phyloP scores from a whole-genome alignment of 2,888 invertebrate species.

The Gisinianus flammeolus region DNA sequence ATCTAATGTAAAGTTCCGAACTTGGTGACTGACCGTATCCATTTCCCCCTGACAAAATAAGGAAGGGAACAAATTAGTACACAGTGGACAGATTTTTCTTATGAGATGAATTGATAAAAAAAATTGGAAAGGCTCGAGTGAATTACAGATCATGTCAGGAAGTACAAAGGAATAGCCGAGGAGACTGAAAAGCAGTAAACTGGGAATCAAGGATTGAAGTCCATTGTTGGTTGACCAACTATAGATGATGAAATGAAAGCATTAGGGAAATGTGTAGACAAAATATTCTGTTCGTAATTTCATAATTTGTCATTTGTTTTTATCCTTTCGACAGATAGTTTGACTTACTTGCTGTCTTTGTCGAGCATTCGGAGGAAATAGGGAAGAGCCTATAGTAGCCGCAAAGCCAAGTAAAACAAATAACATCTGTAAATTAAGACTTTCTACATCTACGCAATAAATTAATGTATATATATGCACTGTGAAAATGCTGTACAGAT shows the following conservation, averaged over 20 bases:
- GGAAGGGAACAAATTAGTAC: too few species aligned
- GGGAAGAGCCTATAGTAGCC: slow-evolving; percentile 64
- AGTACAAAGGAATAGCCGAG: slow-evolving; percentile 12
- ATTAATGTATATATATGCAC: too few species aligned
- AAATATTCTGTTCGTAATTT: too few species aligned
- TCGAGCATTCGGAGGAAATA: slow-evolving; percentile 80
- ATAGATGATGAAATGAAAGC: too few species aligned
- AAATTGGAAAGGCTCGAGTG: neutral
- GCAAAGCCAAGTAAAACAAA: neutral
- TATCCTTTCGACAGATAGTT: too few species aligned
- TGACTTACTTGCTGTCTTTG: slow-evolving; percentile 66
- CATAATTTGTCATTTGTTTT: too few species aligned
- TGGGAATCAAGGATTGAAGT: slow-evolving; percentile 16
- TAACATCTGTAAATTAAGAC: neutral
- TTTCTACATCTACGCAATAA: too few species aligned
- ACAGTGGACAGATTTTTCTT: neutral
- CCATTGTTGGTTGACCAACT: too few species aligned
- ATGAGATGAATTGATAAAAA: neutral
- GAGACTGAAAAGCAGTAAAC: slow-evolving; percentile 7
- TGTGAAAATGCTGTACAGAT: too few species aligned
- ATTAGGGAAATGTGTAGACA: too few species aligned
- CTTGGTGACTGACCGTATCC: neutral
- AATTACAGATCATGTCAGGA: slow-evolving; percentile 17
- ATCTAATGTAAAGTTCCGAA: slow-evolving; percentile 16
- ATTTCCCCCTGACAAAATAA: neutral